These are phyloP conservation scores for Papilio dardanus DNA, from an alignment of 1,140 invertebrate species.

Conservation along the genomic window DNA sequence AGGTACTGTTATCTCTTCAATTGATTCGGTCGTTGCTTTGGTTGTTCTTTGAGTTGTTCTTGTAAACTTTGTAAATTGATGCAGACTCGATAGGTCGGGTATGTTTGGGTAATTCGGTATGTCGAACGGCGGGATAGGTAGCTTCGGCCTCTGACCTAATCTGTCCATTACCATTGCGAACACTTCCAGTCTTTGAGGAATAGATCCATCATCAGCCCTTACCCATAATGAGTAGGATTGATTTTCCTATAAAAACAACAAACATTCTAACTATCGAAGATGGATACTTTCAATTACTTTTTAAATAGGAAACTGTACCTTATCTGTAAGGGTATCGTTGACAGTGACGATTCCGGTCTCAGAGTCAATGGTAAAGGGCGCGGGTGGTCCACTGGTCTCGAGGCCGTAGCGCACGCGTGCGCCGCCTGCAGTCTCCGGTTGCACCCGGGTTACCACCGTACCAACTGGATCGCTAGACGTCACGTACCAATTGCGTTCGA, in stretches of 20 bases:
- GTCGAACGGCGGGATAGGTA: slow-evolving; percentile 59
- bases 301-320: slow-evolving; percentile 51
- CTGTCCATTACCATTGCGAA: slow-evolving; percentile 69
- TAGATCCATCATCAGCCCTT: slow-evolving; percentile 64
- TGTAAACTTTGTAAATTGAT: slow-evolving; percentile 52
- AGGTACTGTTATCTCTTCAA: slow-evolving; percentile 63
- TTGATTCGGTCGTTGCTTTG: slow-evolving; percentile 58
- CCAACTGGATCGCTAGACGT: slow-evolving; percentile 60
- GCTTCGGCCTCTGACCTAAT: slow-evolving; percentile 52
- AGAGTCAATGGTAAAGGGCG: slow-evolving; percentile 65
- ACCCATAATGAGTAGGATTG: slow-evolving; percentile 73
- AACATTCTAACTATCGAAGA: background rate
- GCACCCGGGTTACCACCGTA: slow-evolving; percentile 61
- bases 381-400: slow-evolving; percentile 67
- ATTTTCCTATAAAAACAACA: slow-evolving; percentile 69
- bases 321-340: slow-evolving; percentile 73
- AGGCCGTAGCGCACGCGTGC: slow-evolving; percentile 62
- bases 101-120: slow-evolving; percentile 52
- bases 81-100: slow-evolving; percentile 35
- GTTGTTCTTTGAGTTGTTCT: slow-evolving; percentile 63
- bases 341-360: slow-evolving; percentile 69
- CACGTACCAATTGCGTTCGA: slow-evolving; percentile 70
- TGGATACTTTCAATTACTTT: background rate
- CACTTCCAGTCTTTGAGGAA: slow-evolving; percentile 71
- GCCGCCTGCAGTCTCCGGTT: slow-evolving; percentile 52